Percentiles rank a stretch among this genome's conserved stretches.
Evolutionary conservation across 2,113 vertebrate genomes (phyloP).

Genomic region (Paramisgurnus dabryanus): DNA sequence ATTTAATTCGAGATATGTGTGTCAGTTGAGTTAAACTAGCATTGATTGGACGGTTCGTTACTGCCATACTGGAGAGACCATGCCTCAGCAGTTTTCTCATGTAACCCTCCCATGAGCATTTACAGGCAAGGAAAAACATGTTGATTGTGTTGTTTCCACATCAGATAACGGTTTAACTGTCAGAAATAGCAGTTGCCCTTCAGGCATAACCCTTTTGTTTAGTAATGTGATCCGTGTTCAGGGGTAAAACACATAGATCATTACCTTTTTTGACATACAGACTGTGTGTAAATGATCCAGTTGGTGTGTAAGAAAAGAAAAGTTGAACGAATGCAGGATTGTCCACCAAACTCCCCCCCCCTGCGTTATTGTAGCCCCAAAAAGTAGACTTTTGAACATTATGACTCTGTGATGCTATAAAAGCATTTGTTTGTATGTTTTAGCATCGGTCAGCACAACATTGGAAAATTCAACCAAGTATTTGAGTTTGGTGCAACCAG

Average conservation of each 20-base stretch:
- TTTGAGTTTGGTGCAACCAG: no score
- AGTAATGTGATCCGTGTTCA: slow-evolving; percentile 28
- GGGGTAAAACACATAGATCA: slow-evolving; percentile 37
- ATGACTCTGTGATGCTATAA: no score
- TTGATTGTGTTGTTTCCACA: slow-evolving; percentile 17
- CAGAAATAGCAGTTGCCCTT: slow-evolving; percentile 23
- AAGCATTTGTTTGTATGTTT: no score
- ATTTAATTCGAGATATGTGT: not conserved
- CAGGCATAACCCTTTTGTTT: slow-evolving; percentile 19
- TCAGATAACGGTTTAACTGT: slow-evolving; percentile 42
- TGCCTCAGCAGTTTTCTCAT: slow-evolving; percentile 36
- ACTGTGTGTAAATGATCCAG: not conserved
- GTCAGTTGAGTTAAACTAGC: slow-evolving; percentile 17
- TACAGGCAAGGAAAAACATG: slow-evolving; percentile 37
- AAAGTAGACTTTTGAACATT: not conserved
- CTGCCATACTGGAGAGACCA: not conserved
- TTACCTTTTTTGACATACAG: slow-evolving; percentile 12
- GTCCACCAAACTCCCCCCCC: not conserved
- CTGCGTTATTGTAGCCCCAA: no score
- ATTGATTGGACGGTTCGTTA: slow-evolving; percentile 21
- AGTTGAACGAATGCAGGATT: slow-evolving; percentile 15
- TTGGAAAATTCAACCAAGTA: no score
- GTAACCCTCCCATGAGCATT: slow-evolving; percentile 5
- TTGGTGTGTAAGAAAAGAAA: not conserved
- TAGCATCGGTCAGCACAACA: no score